Percentiles rank a stretch among this genome's conserved stretches.
These are phyloP conservation scores for Pseudorectes ferrugineus DNA, from an alignment of 2,113 vertebrate genomes.

Conservation along the genomic window DNA sequence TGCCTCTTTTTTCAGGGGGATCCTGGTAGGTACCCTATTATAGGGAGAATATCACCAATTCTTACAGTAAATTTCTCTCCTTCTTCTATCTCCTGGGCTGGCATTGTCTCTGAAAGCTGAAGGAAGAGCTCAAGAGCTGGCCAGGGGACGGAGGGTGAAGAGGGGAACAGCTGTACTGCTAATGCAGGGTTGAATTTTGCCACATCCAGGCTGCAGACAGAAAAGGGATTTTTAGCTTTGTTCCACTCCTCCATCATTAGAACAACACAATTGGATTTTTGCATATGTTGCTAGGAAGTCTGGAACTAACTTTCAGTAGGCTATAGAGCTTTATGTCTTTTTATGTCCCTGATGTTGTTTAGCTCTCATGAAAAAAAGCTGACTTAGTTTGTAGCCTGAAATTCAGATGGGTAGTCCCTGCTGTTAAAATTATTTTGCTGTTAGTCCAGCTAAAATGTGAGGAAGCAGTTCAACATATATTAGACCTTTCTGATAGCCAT, in stretches of 20 bases:
- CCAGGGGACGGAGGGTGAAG: neutral
- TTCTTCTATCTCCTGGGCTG: neutral
- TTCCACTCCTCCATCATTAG: neutral
- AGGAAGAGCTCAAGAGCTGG: neutral
- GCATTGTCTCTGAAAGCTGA: neutral
- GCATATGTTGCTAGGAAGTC: neutral
- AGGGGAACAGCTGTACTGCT: neutral
- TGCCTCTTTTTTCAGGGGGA: neutral
- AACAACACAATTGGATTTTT: neutral
- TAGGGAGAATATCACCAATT: neutral
- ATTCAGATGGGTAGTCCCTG: neutral
- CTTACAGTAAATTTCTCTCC: neutral
- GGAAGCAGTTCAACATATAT: neutral
- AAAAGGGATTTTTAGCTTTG: neutral
- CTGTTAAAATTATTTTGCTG: neutral
- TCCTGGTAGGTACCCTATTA: neutral
- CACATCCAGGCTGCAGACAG: neutral
- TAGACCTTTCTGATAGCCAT: neutral
- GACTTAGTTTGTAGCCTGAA: neutral
- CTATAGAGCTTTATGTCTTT: neutral
- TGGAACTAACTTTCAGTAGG: neutral
- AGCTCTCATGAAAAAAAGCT: neutral
- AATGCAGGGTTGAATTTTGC: neutral
- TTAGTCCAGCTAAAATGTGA: conserved; percentile 1
- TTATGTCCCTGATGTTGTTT: neutral